Evolutionary conservation across 1,140 invertebrate species (phyloP), one percentile per base, ranked within the genome.

Genomic region (Ridgeia piscesae): DNA sequence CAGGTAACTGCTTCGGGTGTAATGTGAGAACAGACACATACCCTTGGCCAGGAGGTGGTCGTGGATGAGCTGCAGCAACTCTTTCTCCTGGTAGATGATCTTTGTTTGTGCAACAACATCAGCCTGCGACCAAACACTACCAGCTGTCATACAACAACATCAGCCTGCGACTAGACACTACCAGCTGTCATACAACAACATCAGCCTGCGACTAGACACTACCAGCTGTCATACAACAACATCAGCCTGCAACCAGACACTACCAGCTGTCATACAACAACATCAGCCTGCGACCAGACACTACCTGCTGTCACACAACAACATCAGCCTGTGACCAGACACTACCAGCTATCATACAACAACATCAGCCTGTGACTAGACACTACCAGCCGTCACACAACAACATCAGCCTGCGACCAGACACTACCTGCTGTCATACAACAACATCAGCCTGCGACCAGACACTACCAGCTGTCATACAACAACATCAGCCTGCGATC

Each of bases 51-150:
- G 94, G 89, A 99, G 96, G 96, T 99, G 98, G 93, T 98, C 97
- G 95, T 98, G 97, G 91, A 99, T 99, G 6, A 99, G 96, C 95
- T 99, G 98, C 93, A 99, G 97, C 27, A 99, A 96, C 95, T 99
- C 98, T 92, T 98, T 97, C 95, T 99, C 98, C 95, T 99, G 98
- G 96, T 98, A 99, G 93, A 98, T 97, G 92, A 99, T 99, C 93
- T 97, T 97, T 0, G 99, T 99, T 96, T 99, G 98, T 0, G 98
- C 98, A 11, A 99, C 98, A 92, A 99, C 98, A 96, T 98, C 98
- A 0, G 98, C 98, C 97, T 98, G 27, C 27, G 0, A 77, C 27
- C 14, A 77, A 77, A 77, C 58, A 77, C 4, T 21, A 77, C 58
- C 58, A 8, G 58, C 27, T 27, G 17, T 77, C 58, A 77, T n/a